These are phyloP conservation scores for Sus cebifrons DNA, from an alignment of 2,797 vertebrate genomes.

Conservation along the genomic window DNA sequence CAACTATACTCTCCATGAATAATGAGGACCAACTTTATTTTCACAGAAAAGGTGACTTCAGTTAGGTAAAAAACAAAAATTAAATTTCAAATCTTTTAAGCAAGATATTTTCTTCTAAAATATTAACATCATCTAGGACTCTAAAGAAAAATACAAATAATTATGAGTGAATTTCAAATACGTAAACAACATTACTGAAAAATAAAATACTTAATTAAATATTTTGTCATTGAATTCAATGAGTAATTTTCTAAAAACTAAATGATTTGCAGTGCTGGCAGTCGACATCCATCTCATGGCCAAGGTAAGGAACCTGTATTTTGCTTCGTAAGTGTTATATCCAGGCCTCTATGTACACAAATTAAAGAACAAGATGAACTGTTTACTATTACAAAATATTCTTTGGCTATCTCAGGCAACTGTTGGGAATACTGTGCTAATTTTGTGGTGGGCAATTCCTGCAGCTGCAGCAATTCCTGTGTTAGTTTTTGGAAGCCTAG, in stretches of 20 bases:
- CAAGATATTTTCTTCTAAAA: neutral
- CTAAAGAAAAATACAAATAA: slow-evolving; percentile 1
- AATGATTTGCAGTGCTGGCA: neutral
- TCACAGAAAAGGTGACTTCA: slow-evolving; percentile 40
- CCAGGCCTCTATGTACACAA: neutral
- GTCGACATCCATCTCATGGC: neutral
- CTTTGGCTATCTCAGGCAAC: neutral
- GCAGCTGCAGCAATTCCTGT: slow-evolving; percentile 9
- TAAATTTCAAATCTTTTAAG: slow-evolving; percentile 16
- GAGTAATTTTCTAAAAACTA: slow-evolving; percentile 6
- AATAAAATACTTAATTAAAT: slow-evolving; percentile 14
- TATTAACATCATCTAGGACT: slow-evolving; percentile 30
- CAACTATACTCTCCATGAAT: neutral
- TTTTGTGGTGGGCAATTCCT: neutral
- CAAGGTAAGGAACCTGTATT: neutral
- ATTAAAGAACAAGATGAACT: neutral
- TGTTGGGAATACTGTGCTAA: neutral
- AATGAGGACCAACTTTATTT: neutral
- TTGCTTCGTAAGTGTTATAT: neutral
- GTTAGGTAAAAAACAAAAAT: neutral
- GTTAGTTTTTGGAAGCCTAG: neutral
- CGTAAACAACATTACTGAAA: neutral
- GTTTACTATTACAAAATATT: neutral
- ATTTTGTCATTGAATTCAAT: neutral
- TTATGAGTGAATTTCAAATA: neutral